Conservation (phyloP, 1,140 invertebrate genomes). For the Meteorus sp. region DNA sequence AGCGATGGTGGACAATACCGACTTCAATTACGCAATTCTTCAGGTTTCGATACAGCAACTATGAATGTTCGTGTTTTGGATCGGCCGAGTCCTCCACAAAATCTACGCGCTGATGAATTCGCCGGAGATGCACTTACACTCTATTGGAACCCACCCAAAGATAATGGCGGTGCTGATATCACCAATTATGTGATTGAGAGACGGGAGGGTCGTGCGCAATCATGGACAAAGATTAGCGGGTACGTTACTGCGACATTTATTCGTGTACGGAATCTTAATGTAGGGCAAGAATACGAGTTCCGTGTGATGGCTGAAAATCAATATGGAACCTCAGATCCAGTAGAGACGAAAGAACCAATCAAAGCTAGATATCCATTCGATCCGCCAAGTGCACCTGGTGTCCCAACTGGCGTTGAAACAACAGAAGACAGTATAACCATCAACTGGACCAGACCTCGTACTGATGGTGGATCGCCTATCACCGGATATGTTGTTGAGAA, state of each 20-base stretch:
- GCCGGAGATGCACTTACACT: constrained; percentile 93
- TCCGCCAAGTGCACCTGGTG: constrained; percentile 86
- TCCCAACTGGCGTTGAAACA: constrained; percentile 82
- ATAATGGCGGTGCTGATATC: constrained; percentile 92
- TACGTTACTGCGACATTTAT: constrained; percentile 88
- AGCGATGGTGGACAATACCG: constrained; percentile 90
- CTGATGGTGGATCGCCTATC: constrained; percentile 90
- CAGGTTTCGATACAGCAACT: constrained; percentile 91
- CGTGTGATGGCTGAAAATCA: constrained; percentile 97
- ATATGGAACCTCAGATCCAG: constrained; percentile 92
- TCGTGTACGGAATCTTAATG: constrained; percentile 86
- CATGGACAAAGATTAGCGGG: constrained; percentile 90
- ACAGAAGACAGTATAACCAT: constrained; percentile 94
- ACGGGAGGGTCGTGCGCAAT: constrained; percentile 76
- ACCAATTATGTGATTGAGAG: constrained; percentile 98
- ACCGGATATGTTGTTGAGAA: constrained; percentile 94
- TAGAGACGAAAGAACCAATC: constrained; percentile 83
- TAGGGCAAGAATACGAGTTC: constrained; percentile 95
- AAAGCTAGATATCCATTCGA: constrained; percentile 96
- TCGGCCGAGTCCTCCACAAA: constrained; percentile 83
- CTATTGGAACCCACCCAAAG: constrained; percentile 94
- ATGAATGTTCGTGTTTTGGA: constrained; percentile 94
- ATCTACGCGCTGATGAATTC: constrained; percentile 89
- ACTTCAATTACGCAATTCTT: constrained; percentile 90
- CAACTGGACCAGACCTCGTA: constrained; percentile 88